These are phyloP conservation scores for Dexiosoma caninum DNA, from an alignment of 2,888 invertebrate genomes.

Conservation along the genomic window DNA sequence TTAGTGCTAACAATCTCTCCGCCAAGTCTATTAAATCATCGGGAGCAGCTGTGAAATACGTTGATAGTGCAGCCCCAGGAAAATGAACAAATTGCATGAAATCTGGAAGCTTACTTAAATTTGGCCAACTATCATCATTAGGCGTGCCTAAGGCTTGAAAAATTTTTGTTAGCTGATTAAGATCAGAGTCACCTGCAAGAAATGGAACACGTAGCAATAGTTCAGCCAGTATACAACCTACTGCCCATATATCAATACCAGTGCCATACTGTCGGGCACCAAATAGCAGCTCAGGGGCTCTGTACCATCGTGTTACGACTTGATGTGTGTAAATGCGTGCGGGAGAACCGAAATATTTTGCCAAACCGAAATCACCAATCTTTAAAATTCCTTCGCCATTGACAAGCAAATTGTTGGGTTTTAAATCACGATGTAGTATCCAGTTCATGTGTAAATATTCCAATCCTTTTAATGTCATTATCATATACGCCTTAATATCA, in stretches of 20 bases:
- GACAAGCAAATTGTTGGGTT: slow-evolving; percentile 98
- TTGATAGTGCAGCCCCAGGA: slow-evolving; percentile 88
- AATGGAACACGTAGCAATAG: slow-evolving; percentile 93
- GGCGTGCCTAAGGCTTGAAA: slow-evolving; percentile 97
- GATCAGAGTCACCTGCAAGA: slow-evolving; percentile 96
- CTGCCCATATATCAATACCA: slow-evolving; percentile 99
- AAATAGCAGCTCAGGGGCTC: slow-evolving; percentile 95
- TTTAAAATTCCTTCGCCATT: slow-evolving; percentile 95
- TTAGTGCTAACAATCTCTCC: slow-evolving; percentile 86
- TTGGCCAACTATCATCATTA: slow-evolving; percentile 94
- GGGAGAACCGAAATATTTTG: slow-evolving; percentile 98
- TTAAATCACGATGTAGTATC: slow-evolving; percentile 98
- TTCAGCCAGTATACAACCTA: slow-evolving; percentile 98
- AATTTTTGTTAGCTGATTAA: slow-evolving; percentile 97
- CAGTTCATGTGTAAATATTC: slow-evolving; percentile 97
- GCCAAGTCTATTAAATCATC: slow-evolving; percentile 93
- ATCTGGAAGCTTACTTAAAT: slow-evolving; percentile 88
- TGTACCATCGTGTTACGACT: slow-evolving; percentile 96
- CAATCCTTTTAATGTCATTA: slow-evolving; percentile 94
- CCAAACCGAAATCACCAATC: slow-evolving; percentile 99
- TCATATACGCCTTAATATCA: slow-evolving; percentile 96
- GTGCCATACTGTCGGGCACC: slow-evolving; percentile 97
- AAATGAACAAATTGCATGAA: slow-evolving; percentile 94
- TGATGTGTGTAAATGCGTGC: slow-evolving; percentile 97
- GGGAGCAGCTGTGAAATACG: slow-evolving; percentile 96